Evolutionary conservation across 2,113 vertebrate genomes (phyloP).

Genomic region (Corythaeola cristata): DNA sequence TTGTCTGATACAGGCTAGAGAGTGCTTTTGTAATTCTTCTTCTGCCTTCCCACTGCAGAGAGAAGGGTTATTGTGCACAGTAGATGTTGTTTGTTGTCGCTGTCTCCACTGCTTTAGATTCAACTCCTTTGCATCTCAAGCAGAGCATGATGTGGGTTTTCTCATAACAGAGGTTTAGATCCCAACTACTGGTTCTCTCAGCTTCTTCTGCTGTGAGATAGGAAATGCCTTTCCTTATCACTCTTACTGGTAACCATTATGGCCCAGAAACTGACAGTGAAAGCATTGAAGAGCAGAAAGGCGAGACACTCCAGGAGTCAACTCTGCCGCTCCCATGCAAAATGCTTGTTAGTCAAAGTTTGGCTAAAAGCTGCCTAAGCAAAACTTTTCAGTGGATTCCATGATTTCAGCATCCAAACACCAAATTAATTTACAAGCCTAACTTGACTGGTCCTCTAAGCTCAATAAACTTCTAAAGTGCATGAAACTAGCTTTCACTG

Average conservation of each 20-base stretch:
- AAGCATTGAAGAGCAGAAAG: background rate
- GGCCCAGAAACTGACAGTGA: background rate
- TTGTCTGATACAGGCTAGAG: background rate
- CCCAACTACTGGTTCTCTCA: background rate
- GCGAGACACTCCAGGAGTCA: background rate
- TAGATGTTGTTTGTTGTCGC: background rate
- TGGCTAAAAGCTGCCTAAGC: background rate
- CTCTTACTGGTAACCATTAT: background rate
- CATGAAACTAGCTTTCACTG: background rate
- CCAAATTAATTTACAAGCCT: background rate
- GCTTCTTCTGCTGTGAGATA: background rate
- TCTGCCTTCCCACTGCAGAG: background rate
- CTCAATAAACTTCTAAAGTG: background rate
- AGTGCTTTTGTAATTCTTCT: background rate
- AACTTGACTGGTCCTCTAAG: background rate
- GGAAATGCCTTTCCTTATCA: background rate
- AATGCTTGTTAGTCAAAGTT: background rate
- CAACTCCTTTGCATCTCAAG: background rate
- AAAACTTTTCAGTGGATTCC: background rate
- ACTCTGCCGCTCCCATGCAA: background rate
- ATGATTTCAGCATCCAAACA: background rate
- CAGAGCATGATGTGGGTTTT: background rate
- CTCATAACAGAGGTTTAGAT: background rate
- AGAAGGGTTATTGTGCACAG: background rate
- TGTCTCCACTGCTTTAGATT: background rate